Evolutionary conservation across 2,113 vertebrate genomes (phyloP), one percentile per base, ranked within the genome.

Genomic region (Chascanopsetta lugubris): DNA sequence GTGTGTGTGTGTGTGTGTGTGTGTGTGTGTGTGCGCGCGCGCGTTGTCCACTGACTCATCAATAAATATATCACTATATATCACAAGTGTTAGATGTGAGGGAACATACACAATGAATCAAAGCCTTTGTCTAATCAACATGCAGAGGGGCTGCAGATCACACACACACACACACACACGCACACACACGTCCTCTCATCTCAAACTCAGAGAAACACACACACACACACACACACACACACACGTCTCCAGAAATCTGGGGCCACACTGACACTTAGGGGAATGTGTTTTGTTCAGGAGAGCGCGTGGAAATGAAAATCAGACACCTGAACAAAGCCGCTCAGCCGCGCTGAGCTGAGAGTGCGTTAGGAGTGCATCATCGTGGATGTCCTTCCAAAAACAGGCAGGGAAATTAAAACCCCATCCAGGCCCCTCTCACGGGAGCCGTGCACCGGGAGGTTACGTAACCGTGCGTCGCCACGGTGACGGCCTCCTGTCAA

Each of bases 401-500:
- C 69, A 62, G 54, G 56, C 63, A 38, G 76, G 62, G 59, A 86
- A 82, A 85, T 87, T 77, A 81, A 86, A 88, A 88, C 77, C 73
- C 69, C 85, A 88, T 87, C 76, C 83, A 63, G 32, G 9, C 34
- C 80, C 65, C 69, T 7, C 53, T 7, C 53, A 24, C 3, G 70
- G 79, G 75, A 69, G 36, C 34, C 22, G 53, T 78, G 54, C 26
- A 49, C 50, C 63, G 57, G 75, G 75, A 82, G 77, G 76, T 87
- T 83, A 70, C 60, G 48, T 72, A 84, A 85, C 76, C 82, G 83
- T 80, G 67, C 67, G 57, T 24, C 13, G 18, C 46, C 48, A 43
- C 46, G 36, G 43, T 38, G 32, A 68, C 63, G 77, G 70, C 74
- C 70, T 76, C 63, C 51, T 42, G 22, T 77, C 49, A 71, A 40